Conservation (phyloP, 2,888 invertebrate species). For the Cremastinae sp. region DNA sequence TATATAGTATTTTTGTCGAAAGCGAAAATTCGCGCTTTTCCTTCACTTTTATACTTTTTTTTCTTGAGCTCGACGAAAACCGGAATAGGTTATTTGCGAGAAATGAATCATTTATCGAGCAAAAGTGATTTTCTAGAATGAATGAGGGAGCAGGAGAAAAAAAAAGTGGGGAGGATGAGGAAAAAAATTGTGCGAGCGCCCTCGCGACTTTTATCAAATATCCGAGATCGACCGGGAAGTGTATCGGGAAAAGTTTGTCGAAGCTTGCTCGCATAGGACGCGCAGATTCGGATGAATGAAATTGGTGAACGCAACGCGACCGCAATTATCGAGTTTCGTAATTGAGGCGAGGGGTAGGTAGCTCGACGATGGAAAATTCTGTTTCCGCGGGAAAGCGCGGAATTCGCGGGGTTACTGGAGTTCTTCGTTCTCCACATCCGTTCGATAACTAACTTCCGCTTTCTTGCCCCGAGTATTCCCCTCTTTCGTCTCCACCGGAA, state of each 20-base stretch:
- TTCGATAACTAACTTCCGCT: constrained; percentile 69
- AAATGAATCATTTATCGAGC: constrained; percentile 9
- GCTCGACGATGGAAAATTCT: constrained; percentile 17
- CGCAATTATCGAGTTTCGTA: constrained; percentile 67
- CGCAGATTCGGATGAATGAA: constrained; percentile 44
- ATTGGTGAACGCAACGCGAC: constrained; percentile 64
- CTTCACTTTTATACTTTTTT: too few species aligned
- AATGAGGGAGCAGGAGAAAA: constrained; percentile 9
- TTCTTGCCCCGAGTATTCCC: constrained; percentile 48
- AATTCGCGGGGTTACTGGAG: constrained; percentile 21
- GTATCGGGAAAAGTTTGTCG: constrained; percentile 1
- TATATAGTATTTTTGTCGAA: too few species aligned
- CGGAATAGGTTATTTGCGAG: background rate
- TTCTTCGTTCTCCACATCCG: constrained; percentile 63
- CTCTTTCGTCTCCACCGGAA: constrained; percentile 28
- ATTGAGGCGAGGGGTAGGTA: constrained; percentile 53
- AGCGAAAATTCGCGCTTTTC: too few species aligned
- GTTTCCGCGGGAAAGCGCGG: background rate
- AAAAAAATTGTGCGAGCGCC: background rate
- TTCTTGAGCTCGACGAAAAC: background rate
- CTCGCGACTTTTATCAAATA: constrained; percentile 13
- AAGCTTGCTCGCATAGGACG: constrained; percentile 23
- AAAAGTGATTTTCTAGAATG: constrained; percentile 32
- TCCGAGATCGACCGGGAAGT: background rate
- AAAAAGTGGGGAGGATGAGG: background rate